Percentiles rank a stretch among this genome's conserved stretches.
phyloP scores from a whole-genome alignment of 1,140 invertebrate species.

The Penaeus indicus region DNA sequence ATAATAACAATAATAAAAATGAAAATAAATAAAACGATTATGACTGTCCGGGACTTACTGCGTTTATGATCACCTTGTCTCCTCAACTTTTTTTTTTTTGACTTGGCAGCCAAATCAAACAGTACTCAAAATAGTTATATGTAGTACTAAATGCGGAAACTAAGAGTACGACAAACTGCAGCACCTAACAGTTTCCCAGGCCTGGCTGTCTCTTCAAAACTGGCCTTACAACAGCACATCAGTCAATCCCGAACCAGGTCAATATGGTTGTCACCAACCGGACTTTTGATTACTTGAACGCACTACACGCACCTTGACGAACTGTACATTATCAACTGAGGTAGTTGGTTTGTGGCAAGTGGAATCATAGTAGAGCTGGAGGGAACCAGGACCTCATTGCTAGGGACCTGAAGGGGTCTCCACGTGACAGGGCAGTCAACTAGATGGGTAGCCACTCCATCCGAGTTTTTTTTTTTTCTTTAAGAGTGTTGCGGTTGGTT shows the following conservation, averaged over 20 bases:
- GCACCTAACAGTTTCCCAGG: neutral
- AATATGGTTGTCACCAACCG: constrained; percentile 13
- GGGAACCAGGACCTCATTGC: constrained; percentile 32
- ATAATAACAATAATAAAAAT: constrained; percentile 23
- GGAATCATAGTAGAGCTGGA: constrained; percentile 48
- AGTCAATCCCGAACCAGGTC: constrained; percentile 18
- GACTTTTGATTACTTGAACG: constrained; percentile 36
- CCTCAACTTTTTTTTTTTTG: too few species aligned
- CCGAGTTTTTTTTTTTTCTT: neutral
- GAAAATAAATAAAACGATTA: constrained; percentile 32
- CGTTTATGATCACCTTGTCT: neutral
- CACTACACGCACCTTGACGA: constrained; percentile 51
- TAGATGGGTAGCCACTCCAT: neutral
- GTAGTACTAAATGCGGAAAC: too few species aligned
- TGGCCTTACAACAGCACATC: constrained; percentile 15
- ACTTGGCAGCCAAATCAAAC: too few species aligned
- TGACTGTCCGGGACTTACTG: constrained; percentile 42
- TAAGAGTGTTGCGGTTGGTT: neutral
- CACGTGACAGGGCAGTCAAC: neutral
- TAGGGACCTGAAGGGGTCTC: constrained; percentile 6
- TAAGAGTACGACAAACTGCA: too few species aligned
- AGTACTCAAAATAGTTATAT: too few species aligned
- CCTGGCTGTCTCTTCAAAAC: constrained; percentile 1
- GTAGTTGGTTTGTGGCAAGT: constrained; percentile 62
- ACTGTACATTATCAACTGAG: constrained; percentile 63